Evolutionary conservation across 37 sponge, comb jelly and placozoan genomes (phyloP).

Genomic region (Halisarca cf. caerulea): DNA sequence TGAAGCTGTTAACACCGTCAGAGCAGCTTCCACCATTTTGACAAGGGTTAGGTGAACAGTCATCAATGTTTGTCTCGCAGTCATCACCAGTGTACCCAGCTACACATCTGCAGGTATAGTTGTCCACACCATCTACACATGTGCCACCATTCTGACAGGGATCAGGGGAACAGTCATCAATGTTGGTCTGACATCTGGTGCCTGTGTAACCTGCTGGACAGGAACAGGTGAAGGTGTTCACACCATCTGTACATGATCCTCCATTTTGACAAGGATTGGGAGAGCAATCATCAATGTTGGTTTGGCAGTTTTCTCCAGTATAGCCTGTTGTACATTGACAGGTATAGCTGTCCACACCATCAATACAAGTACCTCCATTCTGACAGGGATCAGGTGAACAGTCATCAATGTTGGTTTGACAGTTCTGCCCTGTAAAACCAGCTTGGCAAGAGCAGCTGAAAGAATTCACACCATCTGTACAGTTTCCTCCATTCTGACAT

Average conservation of each 20-base stretch:
- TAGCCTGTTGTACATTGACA: background rate
- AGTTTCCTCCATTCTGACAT: background rate
- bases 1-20: background rate
- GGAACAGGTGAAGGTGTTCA: constrained; percentile 1
- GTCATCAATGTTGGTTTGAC: constrained; percentile 41
- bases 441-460: background rate
- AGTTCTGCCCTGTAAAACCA: constrained; percentile 16
- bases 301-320: constrained; percentile 30
- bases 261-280: constrained; percentile 18
- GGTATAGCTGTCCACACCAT: constrained; percentile 1
- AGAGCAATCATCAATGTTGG: constrained; percentile 19
- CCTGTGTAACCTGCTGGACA: background rate
- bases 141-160: background rate
- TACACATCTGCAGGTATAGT: constrained; percentile 13
- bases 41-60: background rate
- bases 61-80: constrained; percentile 31
- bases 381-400: constrained; percentile 35
- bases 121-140: constrained; percentile 14
- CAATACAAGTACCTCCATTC: constrained; percentile 52
- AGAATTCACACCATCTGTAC: background rate
- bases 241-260: background rate
- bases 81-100: constrained; percentile 53
- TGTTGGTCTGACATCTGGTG: background rate
- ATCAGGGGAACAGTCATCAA: constrained; percentile 31
- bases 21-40: background rate